phyloP scores from a whole-genome alignment of 1,140 invertebrate genomes.

The Hylaeus anthracinus region DNA sequence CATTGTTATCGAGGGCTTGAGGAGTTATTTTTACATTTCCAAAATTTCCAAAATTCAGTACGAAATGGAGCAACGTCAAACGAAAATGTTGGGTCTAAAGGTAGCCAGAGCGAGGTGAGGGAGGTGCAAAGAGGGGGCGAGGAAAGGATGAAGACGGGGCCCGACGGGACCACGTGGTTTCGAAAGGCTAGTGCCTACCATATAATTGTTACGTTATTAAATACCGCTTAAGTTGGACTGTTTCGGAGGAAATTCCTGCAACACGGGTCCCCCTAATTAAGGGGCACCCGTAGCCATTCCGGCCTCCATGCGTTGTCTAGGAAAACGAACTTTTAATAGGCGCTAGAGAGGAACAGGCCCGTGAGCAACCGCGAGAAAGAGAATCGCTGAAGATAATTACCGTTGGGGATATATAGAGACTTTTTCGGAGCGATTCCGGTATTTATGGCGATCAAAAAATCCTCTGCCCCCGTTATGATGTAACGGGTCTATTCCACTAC shows the following conservation, averaged over 20 bases:
- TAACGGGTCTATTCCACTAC: slow-evolving; percentile 26
- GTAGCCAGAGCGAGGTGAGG: neutral
- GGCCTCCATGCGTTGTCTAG: slow-evolving; percentile 53
- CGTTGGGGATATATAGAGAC: slow-evolving; percentile 46
- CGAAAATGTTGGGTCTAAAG: no score
- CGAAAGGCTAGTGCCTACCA: slow-evolving; percentile 74
- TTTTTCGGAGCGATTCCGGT: slow-evolving; percentile 39
- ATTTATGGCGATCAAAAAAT: slow-evolving; percentile 53
- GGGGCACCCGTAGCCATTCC: slow-evolving; percentile 51
- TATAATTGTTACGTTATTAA: slow-evolving; percentile 81
- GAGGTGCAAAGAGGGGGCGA: neutral
- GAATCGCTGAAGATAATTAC: slow-evolving; percentile 60
- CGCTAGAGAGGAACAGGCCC: slow-evolving; percentile 20
- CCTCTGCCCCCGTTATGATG: slow-evolving; percentile 35
- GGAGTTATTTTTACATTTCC: no score
- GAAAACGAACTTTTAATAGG: slow-evolving; percentile 70
- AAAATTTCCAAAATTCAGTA: no score
- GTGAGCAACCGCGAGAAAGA: slow-evolving; percentile 40
- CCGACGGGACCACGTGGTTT: slow-evolving; percentile 55
- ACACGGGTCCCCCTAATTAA: slow-evolving; percentile 72
- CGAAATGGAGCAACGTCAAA: no score
- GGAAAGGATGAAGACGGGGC: slow-evolving; percentile 36
- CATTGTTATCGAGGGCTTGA: no score
- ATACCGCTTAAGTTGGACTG: slow-evolving; percentile 73
- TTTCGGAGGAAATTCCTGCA: slow-evolving; percentile 65